Conservation (phyloP, 2,797 vertebrate genomes). For the Hoplostethus atlanticus region DNA sequence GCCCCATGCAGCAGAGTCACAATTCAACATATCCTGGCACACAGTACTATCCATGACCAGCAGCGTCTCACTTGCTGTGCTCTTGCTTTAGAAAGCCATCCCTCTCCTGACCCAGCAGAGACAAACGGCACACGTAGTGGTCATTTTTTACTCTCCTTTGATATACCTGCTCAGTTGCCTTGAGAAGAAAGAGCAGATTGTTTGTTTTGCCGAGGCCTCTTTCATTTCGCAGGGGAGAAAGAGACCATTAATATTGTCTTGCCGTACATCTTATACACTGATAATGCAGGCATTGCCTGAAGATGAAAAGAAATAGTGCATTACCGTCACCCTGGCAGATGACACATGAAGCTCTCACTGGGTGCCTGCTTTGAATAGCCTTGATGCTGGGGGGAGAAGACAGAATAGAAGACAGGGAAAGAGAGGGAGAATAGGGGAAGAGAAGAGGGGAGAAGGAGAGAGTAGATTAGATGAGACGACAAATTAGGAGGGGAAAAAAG, state of each 20-base stretch:
- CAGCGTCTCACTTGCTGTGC: slow-evolving; percentile 21
- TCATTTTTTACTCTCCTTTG: slow-evolving; percentile 82
- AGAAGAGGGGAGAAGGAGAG: slow-evolving; percentile 22
- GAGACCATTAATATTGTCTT: slow-evolving; percentile 85
- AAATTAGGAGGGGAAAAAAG: slow-evolving; percentile 19
- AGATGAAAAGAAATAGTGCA: slow-evolving; percentile 86
- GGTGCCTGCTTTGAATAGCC: slow-evolving; percentile 68
- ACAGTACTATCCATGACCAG: slow-evolving; percentile 17
- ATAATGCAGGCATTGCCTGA: slow-evolving; percentile 85
- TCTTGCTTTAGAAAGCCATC: slow-evolving; percentile 55
- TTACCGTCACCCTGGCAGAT: slow-evolving; percentile 82
- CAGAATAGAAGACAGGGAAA: background rate
- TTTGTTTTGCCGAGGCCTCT: slow-evolving; percentile 84
- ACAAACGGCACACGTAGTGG: slow-evolving; percentile 70
- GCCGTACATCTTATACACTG: slow-evolving; percentile 83
- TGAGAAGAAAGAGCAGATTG: slow-evolving; percentile 82
- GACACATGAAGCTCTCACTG: slow-evolving; percentile 77
- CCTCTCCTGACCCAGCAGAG: slow-evolving; percentile 73
- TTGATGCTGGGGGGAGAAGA: slow-evolving; percentile 45
- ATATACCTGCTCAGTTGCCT: slow-evolving; percentile 82
- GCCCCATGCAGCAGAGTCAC: slow-evolving; percentile 46
- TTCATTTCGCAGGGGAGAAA: slow-evolving; percentile 79
- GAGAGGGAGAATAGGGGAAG: slow-evolving; percentile 16
- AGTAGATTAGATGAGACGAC: slow-evolving; percentile 45
- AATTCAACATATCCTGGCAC: slow-evolving; percentile 40